A percentile compares a stretch with the other conserved stretches of the same genome.
phyloP scores from a whole-genome alignment of 2,797 vertebrate genomes.

The Hippocampus kuda region DNA sequence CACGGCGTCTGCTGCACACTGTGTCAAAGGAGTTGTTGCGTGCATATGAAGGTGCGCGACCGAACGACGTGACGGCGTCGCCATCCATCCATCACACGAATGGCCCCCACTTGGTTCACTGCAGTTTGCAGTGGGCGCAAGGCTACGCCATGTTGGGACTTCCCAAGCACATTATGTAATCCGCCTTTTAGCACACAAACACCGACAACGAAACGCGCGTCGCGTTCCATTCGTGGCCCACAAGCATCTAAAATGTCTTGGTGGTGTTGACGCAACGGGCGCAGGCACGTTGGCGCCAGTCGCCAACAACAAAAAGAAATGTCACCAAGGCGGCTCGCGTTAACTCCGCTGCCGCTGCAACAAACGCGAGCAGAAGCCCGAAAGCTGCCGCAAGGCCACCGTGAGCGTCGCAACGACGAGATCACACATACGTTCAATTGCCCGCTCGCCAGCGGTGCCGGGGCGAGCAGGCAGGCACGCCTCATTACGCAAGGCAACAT shows the following conservation, averaged over 20 bases:
- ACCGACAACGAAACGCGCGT: constrained; percentile 25
- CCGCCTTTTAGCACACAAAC: constrained; percentile 46
- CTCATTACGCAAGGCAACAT: background rate
- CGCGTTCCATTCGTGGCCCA: too few species aligned
- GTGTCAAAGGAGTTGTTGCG: constrained; percentile 50
- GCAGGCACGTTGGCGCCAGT: background rate
- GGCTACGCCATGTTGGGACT: constrained; percentile 70
- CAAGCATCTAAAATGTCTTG: constrained; percentile 46
- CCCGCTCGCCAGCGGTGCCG: background rate
- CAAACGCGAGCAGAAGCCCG: background rate
- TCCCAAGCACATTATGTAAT: constrained; percentile 69
- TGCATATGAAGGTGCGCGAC: constrained; percentile 11
- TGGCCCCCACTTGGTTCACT: constrained; percentile 33
- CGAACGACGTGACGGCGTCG: background rate
- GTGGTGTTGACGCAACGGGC: constrained; percentile 46
- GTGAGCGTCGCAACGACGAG: background rate
- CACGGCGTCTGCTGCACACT: constrained; percentile 17
- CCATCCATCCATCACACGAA: constrained; percentile 43
- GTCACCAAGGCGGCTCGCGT: constrained; percentile 28
- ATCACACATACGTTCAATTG: background rate
- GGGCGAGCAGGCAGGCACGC: background rate
- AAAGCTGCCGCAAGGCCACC: background rate
- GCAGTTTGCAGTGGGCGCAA: constrained; percentile 48
- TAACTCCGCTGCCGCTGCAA: constrained; percentile 52
- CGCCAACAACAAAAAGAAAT: background rate